Base-by-base conservation (phyloP, 2,888 invertebrate species). In the Cerceris rybyensis region DNA sequence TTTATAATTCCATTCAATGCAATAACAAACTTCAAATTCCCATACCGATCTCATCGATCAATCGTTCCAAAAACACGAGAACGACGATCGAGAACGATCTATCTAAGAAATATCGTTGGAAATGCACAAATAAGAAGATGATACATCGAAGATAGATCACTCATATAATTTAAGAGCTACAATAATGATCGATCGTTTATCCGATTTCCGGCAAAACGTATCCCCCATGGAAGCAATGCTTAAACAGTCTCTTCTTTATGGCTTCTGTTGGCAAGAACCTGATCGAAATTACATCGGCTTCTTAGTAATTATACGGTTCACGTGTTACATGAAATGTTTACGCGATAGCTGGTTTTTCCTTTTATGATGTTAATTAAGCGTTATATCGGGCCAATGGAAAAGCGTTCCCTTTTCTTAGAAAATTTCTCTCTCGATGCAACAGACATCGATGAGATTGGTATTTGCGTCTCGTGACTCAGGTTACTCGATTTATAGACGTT, bases 371-470 rank as follows among this genome's bases (percentile, higher is more conserved):
- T 17, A 17, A 55, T 55, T 7, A 7, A 4, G 17, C 16, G 17
- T 16, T 6, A 7, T 55, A 7, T 65, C 43, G 8, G 16, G 8
- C n/a, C 9, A 13, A 11, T 7, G n/a, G 17, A 54, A 39, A 13
- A 46, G 8, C 54, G 39, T 52, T 54, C 16, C 39, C 6, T 17
- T 9, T 9, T n/a, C 17, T 17, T 14, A 67, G 43, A 14, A n/a
- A 42, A 43, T 64, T 73, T 63, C 76, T 39, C 49, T 54, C 64
- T 46, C 54, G 11, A 42, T 17, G 28, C 28, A 28, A 28, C 28
- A 28, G 28, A 41, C 11, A n/a, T 2, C 59, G 43, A 28, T 28
- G 28, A 28, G 28, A 28, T 28, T 4, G 28, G 28, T 28, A 28
- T 28, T 28, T 28, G 28, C 28, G 28, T 28, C 28, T 28, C 28